Percentiles rank a stretch among this genome's conserved stretches.
phyloP scores from a whole-genome alignment of 2,113 vertebrate genomes.

The Misgurnus anguillicaudatus region DNA sequence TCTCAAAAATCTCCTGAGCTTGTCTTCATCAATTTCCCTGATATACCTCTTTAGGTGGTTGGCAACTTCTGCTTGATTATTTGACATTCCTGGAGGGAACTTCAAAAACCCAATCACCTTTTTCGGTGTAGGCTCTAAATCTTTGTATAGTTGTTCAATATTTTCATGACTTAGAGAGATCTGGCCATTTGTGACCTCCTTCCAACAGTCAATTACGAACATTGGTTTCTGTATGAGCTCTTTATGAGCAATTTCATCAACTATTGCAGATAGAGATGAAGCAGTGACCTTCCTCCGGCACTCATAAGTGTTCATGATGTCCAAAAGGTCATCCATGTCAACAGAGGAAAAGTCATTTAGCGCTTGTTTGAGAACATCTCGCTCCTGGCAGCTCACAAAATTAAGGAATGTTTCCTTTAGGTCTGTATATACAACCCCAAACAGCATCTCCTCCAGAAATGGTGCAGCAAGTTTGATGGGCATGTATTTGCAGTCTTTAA shows the following conservation, averaged over 20 bases:
- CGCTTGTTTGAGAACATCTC: conserved; percentile 40
- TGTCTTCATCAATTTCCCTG: conserved; percentile 42
- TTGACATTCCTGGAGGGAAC: neutral
- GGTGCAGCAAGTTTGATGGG: conserved; percentile 43
- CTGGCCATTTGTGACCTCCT: conserved; percentile 28
- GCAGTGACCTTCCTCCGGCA: conserved; percentile 35
- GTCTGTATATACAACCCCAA: conserved; percentile 36
- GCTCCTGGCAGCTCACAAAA: conserved; percentile 49
- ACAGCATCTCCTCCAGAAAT: conserved; percentile 47
- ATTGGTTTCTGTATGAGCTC: conserved; percentile 48
- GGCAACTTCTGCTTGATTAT: conserved; percentile 18
- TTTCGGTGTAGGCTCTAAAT: neutral
- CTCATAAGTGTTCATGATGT: conserved; percentile 40
- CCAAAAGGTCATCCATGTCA: conserved; percentile 46
- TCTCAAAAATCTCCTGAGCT: conserved; percentile 35
- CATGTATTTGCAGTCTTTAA: conserved; percentile 44
- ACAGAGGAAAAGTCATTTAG: conserved; percentile 36
- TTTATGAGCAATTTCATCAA: conserved; percentile 44
- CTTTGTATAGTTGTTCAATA: neutral
- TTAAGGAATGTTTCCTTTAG: conserved; percentile 40
- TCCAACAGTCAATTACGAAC: conserved; percentile 56
- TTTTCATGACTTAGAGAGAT: conserved; percentile 35
- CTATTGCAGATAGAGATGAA: conserved; percentile 29
- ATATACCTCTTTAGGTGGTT: conserved; percentile 32
- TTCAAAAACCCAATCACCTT: neutral